Evolutionary conservation across 37 sponge, comb jelly and placozoan genomes (phyloP).

Genomic region (Lycopodina hypogea): DNA sequence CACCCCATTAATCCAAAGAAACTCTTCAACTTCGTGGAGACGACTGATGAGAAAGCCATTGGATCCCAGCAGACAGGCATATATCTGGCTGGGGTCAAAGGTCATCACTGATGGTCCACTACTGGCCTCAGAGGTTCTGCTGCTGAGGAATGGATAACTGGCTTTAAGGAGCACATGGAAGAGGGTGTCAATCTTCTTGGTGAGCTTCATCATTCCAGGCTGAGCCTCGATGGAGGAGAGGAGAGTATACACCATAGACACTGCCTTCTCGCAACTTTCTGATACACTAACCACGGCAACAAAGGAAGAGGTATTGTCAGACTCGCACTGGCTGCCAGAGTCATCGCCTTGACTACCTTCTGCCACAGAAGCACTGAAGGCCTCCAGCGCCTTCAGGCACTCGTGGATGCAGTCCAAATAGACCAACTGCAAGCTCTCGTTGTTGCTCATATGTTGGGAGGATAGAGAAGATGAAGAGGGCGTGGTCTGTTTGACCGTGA

Average conservation of each 20-base stretch:
- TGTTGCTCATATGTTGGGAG: conserved; percentile 41
- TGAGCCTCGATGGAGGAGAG: conserved; percentile 56
- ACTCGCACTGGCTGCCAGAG: conserved; percentile 51
- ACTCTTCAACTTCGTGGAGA: conserved; percentile 76
- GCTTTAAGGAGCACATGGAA: conserved; percentile 50
- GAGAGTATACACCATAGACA: conserved; percentile 37
- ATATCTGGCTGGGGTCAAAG: conserved; percentile 47
- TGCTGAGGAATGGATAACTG: neutral
- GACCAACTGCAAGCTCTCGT: conserved; percentile 52
- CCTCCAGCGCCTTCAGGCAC: conserved; percentile 26
- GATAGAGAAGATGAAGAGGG: neutral
- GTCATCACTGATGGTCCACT: neutral
- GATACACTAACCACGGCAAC: neutral
- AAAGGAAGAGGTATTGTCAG: conserved; percentile 14
- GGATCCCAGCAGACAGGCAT: conserved; percentile 72
- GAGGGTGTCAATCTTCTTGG: conserved; percentile 41
- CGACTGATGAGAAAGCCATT: conserved; percentile 44
- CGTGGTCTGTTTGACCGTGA: conserved; percentile 5
- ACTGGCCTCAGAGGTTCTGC: neutral
- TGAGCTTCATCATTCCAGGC: conserved; percentile 30
- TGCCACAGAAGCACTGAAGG: conserved; percentile 5
- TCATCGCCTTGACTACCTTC: neutral
- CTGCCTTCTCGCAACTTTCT: conserved; percentile 6
- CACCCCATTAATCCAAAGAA: conserved; percentile 13
- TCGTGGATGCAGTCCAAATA: conserved; percentile 59